Evolutionary conservation across 2,888 invertebrate genomes (phyloP).

Genomic region (Aspidiotus destructor): DNA sequence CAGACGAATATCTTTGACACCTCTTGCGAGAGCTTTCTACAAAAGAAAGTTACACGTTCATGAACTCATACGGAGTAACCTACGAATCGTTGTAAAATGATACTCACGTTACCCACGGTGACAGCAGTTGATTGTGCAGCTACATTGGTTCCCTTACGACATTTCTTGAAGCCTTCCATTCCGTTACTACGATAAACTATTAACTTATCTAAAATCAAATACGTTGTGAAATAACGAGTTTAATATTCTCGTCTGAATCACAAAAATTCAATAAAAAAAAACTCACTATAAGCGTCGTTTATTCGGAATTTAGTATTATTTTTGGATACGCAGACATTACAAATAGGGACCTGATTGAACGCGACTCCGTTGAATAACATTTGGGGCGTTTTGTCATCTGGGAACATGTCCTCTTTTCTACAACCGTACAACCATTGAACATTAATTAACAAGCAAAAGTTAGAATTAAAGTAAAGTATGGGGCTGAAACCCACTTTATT

Average conservation of each 20-base stretch:
- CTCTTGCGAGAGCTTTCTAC: constrained; percentile 62
- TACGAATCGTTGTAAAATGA: constrained; percentile 6
- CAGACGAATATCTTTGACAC: constrained; percentile 65
- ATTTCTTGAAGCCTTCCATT: constrained; percentile 87
- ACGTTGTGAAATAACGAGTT: constrained; percentile 9
- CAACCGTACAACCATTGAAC: constrained; percentile 2
- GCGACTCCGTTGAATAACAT: constrained; percentile 63
- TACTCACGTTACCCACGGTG: constrained; percentile 60
- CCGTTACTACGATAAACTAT: constrained; percentile 67
- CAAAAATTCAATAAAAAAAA: constrained; percentile 11
- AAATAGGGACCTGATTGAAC: constrained; percentile 70
- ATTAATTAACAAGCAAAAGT: background rate
- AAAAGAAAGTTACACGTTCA: constrained; percentile 38
- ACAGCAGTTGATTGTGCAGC: constrained; percentile 92
- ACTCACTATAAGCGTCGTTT: constrained; percentile 57
- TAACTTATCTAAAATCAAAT: constrained; percentile 44
- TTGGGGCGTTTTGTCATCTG: constrained; percentile 61
- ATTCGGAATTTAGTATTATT: constrained; percentile 82
- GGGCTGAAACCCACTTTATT: constrained; percentile 45
- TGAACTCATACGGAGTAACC: too few species aligned
- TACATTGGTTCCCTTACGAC: constrained; percentile 90
- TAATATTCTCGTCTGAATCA: background rate
- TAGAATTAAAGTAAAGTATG: too few species aligned
- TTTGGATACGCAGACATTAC: constrained; percentile 67
- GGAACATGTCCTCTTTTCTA: constrained; percentile 62